phyloP scores from a whole-genome alignment of 1,140 invertebrate genomes.

The Heliconius eleuchia region DNA sequence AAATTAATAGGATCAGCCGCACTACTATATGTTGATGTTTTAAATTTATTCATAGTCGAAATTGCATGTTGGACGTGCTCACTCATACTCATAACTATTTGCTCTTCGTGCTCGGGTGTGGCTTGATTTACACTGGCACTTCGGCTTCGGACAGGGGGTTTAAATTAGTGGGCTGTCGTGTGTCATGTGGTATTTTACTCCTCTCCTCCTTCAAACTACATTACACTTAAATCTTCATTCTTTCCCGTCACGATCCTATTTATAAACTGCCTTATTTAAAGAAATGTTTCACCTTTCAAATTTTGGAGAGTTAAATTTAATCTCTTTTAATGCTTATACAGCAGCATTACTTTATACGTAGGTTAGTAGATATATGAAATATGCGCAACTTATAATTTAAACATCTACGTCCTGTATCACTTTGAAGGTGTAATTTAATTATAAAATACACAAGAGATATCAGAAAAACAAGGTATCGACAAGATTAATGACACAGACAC shows the following conservation, averaged over 20 bases:
- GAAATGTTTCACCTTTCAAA: constrained; percentile 40
- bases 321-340: background rate
- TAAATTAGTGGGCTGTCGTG: constrained; percentile 72
- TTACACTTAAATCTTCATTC: constrained; percentile 64
- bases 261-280: constrained; percentile 72
- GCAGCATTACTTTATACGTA: background rate
- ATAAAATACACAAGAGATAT: constrained; percentile 47
- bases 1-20: background rate
- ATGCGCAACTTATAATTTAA: constrained; percentile 23
- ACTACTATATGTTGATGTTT: background rate
- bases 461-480: constrained; percentile 56
- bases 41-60: background rate
- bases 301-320: background rate
- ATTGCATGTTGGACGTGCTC: constrained; percentile 59
- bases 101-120: constrained; percentile 65
- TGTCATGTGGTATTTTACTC: constrained; percentile 75
- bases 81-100: constrained; percentile 60
- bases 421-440: constrained; percentile 31
- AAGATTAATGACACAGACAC: constrained; percentile 58
- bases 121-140: constrained; percentile 67
- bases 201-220: constrained; percentile 47
- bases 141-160: constrained; percentile 56
- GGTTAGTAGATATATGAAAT: constrained; percentile 15
- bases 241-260: constrained; percentile 66
- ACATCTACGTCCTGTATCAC: constrained; percentile 16